Evolutionary conservation across 2,888 invertebrate species (phyloP).

Genomic region (Scelioninae gen. 1): DNA sequence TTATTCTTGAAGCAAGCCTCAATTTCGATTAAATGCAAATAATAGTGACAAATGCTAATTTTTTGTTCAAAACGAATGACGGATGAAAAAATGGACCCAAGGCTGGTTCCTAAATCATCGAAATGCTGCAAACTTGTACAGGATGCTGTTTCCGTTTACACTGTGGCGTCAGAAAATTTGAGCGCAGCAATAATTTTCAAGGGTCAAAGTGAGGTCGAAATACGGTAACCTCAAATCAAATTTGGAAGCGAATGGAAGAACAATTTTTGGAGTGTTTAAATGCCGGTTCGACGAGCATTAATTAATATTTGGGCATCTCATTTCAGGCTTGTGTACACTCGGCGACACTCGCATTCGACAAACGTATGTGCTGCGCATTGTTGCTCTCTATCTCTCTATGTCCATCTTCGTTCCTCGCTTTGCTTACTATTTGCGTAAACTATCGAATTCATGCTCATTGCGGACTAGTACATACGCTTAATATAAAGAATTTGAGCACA

Average conservation of each 20-base stretch:
- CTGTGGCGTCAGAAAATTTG: not conserved
- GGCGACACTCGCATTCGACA: slow-evolving; percentile 66
- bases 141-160: slow-evolving; percentile 28
- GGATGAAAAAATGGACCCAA: slow-evolving; percentile 14
- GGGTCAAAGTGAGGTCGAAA: slow-evolving; percentile 35
- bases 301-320: slow-evolving; percentile 71
- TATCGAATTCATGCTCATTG: slow-evolving; percentile 68
- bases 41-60: slow-evolving; percentile 22
- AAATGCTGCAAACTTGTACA: slow-evolving; percentile 16
- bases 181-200: slow-evolving; percentile 35
- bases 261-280: slow-evolving; percentile 63
- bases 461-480: slow-evolving; percentile 57
- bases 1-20: slow-evolving; percentile 50
- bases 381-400: slow-evolving; percentile 5
- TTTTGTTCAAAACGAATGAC: not conserved
- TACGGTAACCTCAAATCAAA: slow-evolving; percentile 55
- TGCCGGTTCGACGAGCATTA: slow-evolving; percentile 62
- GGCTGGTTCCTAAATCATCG: slow-evolving; percentile 30
- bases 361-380: slow-evolving; percentile 54
- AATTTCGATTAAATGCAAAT: slow-evolving; percentile 36
- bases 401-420: slow-evolving; percentile 31
- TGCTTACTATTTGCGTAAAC: slow-evolving; percentile 70
- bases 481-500: slow-evolving; percentile 62
- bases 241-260: slow-evolving; percentile 48
- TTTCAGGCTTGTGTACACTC: slow-evolving; percentile 64